phyloP scores from a whole-genome alignment of 2,888 invertebrate genomes.

The Rhorus exstirpatorius region DNA sequence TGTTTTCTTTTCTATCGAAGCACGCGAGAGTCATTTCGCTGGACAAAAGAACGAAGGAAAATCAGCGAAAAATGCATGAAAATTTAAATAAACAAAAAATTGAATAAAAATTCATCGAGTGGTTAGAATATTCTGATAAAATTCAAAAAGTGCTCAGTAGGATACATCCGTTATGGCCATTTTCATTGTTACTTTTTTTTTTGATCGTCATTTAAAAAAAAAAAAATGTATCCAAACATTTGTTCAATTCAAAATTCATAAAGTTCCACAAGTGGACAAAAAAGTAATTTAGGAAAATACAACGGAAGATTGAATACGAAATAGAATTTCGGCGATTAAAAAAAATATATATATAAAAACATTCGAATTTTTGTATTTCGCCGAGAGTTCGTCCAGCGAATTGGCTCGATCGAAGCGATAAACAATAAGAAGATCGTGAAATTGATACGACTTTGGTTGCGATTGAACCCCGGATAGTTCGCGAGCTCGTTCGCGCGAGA shows the following conservation, averaged over 20 bases:
- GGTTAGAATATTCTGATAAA: no score
- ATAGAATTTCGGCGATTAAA: no score
- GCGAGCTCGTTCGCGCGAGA: slow-evolving; percentile 62
- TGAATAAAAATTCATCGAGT: background rate
- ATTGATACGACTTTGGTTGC: slow-evolving; percentile 23
- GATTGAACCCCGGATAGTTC: slow-evolving; percentile 38
- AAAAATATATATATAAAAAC: background rate
- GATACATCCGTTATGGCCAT: no score
- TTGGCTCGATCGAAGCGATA: background rate
- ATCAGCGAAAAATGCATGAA: background rate
- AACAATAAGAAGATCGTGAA: slow-evolving; percentile 24
- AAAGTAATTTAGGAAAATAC: no score
- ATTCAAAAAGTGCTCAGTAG: no score
- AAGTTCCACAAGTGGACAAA: no score
- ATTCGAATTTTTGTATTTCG: background rate
- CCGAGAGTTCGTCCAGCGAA: slow-evolving; percentile 14
- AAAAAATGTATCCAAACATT: no score
- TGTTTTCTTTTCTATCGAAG: background rate
- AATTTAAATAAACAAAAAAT: background rate
- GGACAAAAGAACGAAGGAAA: background rate
- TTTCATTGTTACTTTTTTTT: no score
- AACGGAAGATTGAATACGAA: no score
- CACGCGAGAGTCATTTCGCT: slow-evolving; percentile 32
- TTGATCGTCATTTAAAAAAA: no score
- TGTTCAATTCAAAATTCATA: no score